Evolutionary conservation across 2,113 vertebrate genomes (phyloP).

Genomic region (Urocitellus parryii): DNA sequence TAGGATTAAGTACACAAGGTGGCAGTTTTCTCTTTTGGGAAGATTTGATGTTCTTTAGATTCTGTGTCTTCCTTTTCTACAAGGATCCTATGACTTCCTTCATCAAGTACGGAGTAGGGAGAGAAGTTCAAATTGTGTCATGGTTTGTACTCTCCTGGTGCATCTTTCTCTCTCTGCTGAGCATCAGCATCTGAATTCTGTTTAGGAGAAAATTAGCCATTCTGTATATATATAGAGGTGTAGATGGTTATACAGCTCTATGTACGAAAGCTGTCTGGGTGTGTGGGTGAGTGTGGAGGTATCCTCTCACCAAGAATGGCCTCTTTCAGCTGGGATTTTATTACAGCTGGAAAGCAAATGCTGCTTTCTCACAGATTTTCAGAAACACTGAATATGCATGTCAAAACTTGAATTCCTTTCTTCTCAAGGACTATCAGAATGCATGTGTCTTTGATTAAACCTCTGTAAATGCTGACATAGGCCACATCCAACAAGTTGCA

Average conservation of each 20-base stretch:
- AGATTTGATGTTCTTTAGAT: background rate
- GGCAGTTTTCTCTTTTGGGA: background rate
- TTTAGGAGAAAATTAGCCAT: background rate
- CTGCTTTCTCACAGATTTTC: conserved; percentile 21
- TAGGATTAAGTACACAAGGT: background rate
- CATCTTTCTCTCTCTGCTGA: background rate
- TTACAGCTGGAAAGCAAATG: background rate
- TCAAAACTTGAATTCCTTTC: conserved; percentile 32
- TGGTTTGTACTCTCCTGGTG: background rate
- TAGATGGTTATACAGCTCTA: background rate
- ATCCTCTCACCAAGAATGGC: background rate
- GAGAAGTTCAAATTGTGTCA: background rate
- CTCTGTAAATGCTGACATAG: conserved; percentile 32
- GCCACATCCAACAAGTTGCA: conserved; percentile 19
- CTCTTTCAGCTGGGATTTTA: background rate
- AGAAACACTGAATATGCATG: background rate
- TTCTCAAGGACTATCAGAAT: background rate
- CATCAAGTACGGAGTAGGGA: background rate
- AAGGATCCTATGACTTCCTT: background rate
- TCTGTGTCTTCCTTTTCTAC: background rate
- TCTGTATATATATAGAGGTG: background rate
- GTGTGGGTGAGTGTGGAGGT: background rate
- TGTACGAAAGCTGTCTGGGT: background rate
- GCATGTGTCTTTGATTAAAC: conserved; percentile 49
- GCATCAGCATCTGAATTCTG: background rate